These are phyloP conservation scores for Ovis aries DNA, from an alignment of 2,113 vertebrate species.

Conservation along the genomic window ARS-UI_Ramb_v3.0 NC_056056.1:54236001-54236500, in stretches of 20 bases:
- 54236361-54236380: not conserved
- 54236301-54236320: not conserved
- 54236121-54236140: not conserved
- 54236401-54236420: not conserved
- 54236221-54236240: not conserved
- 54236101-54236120: not conserved
- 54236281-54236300: not conserved
- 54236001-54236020: not conserved
- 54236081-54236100: not conserved
- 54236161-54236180: not conserved
- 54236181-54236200: not conserved
- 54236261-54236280: not conserved
- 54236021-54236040: not conserved
- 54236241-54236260: not conserved
- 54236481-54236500: not conserved
- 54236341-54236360: not conserved
- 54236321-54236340: not conserved
- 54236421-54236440: not conserved
- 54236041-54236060: not conserved
- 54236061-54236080: not conserved
- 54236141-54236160: not conserved
- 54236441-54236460: not conserved
- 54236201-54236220: not conserved
- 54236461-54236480: not conserved
- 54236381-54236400: not conserved